phyloP scores from a whole-genome alignment of 2,113 vertebrate genomes.

The Shinisaurus crocodilurus region DNA sequence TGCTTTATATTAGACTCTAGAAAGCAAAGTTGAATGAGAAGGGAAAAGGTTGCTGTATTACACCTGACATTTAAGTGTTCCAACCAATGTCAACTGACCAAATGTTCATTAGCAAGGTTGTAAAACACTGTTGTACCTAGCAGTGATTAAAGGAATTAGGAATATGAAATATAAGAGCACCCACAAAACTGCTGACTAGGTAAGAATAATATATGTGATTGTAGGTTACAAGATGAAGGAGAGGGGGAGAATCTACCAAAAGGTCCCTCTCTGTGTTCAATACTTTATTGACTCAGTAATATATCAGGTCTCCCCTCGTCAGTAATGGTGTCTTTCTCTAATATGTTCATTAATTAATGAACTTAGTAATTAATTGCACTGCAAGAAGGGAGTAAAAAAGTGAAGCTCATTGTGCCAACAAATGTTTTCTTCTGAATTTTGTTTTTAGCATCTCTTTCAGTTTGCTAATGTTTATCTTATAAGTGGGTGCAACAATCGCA shows the following conservation, averaged over 20 bases:
- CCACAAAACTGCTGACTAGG: constrained; percentile 66
- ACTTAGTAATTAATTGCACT: constrained; percentile 69
- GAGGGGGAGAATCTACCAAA: constrained; percentile 54
- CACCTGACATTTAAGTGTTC: constrained; percentile 46
- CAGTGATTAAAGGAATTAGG: constrained; percentile 70
- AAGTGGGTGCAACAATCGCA: neutral
- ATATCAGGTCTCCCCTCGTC: constrained; percentile 66
- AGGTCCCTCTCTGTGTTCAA: constrained; percentile 73
- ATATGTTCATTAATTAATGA: constrained; percentile 78
- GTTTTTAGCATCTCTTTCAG: neutral
- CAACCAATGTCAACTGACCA: constrained; percentile 61
- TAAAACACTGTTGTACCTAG: constrained; percentile 60
- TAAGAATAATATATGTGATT: constrained; percentile 73
- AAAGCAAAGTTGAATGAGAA: neutral
- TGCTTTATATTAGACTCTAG: constrained; percentile 27
- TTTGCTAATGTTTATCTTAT: neutral
- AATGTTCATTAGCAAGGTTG: constrained; percentile 63
- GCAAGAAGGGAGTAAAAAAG: constrained; percentile 38
- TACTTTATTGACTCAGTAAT: constrained; percentile 72
- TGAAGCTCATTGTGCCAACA: constrained; percentile 36
- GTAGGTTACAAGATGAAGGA: constrained; percentile 53
- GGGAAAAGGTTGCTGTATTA: constrained; percentile 16
- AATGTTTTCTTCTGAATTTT: constrained; percentile 27
- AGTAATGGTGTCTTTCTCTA: constrained; percentile 72
- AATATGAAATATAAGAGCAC: constrained; percentile 69